These are phyloP conservation scores for Sycophila texana DNA, from an alignment of 2,888 invertebrate species.

Conservation along the genomic window DNA sequence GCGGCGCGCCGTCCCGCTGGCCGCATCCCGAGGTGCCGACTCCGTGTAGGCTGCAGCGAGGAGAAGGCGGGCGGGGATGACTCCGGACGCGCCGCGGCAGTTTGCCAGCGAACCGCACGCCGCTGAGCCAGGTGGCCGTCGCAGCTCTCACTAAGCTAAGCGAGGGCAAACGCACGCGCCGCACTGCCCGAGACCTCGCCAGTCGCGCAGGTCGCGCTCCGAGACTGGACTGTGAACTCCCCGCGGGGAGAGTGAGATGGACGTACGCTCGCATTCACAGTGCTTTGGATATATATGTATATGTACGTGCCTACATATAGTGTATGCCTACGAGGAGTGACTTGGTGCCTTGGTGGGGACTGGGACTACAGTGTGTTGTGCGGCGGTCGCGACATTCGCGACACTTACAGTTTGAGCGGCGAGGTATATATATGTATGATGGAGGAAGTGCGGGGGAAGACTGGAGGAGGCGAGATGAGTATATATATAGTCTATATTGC, in stretches of 20 bases:
- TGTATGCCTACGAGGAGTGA: not conserved
- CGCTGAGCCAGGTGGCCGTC: too few species aligned
- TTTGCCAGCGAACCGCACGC: too few species aligned
- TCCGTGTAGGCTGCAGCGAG: not conserved
- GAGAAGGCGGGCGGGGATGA: not conserved
- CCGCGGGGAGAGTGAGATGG: not conserved
- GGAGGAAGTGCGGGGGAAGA: too few species aligned
- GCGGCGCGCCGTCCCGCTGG: too few species aligned
- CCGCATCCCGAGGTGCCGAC: not conserved
- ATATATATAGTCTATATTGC: too few species aligned
- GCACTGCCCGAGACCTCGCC: slow-evolving; percentile 1
- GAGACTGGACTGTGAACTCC: too few species aligned
- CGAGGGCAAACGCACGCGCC: not conserved
- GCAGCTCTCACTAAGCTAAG: not conserved
- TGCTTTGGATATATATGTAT: not conserved
- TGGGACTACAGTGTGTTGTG: too few species aligned
- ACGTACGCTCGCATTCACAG: not conserved
- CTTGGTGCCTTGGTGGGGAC: too few species aligned
- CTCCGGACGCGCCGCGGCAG: not conserved
- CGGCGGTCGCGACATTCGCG: too few species aligned
- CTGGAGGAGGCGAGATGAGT: too few species aligned
- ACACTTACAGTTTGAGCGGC: too few species aligned
- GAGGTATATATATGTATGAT: too few species aligned
- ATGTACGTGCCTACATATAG: not conserved
- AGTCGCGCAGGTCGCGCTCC: not conserved